Conservation (phyloP, 2,888 invertebrate species). For the Lepas anatifera region DNA sequence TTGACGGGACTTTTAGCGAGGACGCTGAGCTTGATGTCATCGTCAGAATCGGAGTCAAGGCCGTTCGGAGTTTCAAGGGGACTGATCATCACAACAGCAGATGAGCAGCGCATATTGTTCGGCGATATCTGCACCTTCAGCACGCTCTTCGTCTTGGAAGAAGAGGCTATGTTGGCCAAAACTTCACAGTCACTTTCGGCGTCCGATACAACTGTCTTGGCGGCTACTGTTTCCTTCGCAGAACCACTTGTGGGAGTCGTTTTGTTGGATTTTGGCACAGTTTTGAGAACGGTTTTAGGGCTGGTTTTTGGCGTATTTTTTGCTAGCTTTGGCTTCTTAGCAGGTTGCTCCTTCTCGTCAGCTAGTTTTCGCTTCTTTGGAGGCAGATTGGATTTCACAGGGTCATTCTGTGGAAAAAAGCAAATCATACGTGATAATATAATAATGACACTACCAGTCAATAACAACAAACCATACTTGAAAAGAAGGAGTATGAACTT, state of each 20-base stretch:
- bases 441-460: too few relatives aligned
- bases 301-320: too few relatives aligned
- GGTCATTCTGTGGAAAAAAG: background rate
- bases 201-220: background rate
- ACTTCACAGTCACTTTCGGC: background rate
- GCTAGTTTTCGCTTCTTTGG: background rate
- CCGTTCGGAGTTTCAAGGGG: too few relatives aligned
- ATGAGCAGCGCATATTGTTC: background rate
- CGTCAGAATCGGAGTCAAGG: constrained; percentile 38
- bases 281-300: too few relatives aligned
- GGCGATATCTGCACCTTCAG: background rate
- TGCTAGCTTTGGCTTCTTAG: background rate
- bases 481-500: too few relatives aligned
- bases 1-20: constrained; percentile 82
- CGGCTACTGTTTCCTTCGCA: too few relatives aligned
- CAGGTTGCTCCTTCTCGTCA: background rate
- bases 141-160: background rate
- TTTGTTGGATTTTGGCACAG: too few relatives aligned
- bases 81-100: background rate
- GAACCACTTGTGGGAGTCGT: too few relatives aligned
- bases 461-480: too few relatives aligned
- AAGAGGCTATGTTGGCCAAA: constrained; percentile 1
- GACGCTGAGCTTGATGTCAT: constrained; percentile 64
- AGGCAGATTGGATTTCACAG: background rate
- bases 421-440: too few relatives aligned